Base-by-base conservation (phyloP, 2,113 vertebrate genomes). In the Thymallus thymallus region DNA sequence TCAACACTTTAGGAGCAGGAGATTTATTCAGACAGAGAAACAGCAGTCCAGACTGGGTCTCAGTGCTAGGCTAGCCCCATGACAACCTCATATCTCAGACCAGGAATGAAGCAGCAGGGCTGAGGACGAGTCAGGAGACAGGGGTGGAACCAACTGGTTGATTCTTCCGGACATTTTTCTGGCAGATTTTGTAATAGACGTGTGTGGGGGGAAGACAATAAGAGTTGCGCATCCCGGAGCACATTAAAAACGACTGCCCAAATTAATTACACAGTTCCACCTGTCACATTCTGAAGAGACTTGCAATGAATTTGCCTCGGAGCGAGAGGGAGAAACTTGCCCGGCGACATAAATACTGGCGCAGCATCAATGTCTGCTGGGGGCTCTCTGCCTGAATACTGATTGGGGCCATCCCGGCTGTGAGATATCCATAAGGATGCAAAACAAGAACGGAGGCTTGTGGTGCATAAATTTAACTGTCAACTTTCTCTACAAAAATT, bases 221-320 rank as follows among this genome's bases (percentile, higher is more conserved):
- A 90, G 88, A 79, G 75, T 10, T 46, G 85, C 51, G 78, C 83
- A 68, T 91, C 88, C 90, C 82, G 77, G 66, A 90, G 87, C 89
- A 88, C 87, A 90, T 89, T 90, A 88, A 89, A 63, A 92, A 85
- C 68, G 87, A 88, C 86, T 75, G 84, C 84, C 89, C 91, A 89
- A 91, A 92, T 91, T 80, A 89, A 91, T 93, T 86, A 88, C 90
- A 86, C 86, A 79, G 88, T 90, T 89, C 86, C 89, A 90, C 86
- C 88, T 90, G 90, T 91, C 92, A 90, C 83, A 89, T 81, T 83
- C 76, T 5, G 83, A 86, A 86, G 86, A 90, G 76, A 80, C 80
- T 85, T 82, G 79, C 85, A 84, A 86, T 82, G 80, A 87, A 84
- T 87, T 85, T 82, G 85, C 84, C 86, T 86, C 71, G 60, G 80